Evolutionary conservation across 2,113 vertebrate genomes (phyloP).

Genomic region (Menura novaehollandiae): DNA sequence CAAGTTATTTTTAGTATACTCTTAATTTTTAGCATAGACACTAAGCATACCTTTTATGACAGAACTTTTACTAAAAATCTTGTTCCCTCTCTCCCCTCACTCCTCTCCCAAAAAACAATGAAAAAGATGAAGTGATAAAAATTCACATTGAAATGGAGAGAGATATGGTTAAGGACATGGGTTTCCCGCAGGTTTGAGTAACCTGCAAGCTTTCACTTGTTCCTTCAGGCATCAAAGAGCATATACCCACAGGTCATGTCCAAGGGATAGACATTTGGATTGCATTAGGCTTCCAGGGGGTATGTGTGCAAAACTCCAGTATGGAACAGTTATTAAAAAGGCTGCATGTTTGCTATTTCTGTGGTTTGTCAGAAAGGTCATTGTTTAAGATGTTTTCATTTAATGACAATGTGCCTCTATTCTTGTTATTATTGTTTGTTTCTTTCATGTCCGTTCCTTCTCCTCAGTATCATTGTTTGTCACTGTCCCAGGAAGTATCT

Average conservation of each 20-base stretch:
- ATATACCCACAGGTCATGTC: background rate
- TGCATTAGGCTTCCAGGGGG: conserved; percentile 11
- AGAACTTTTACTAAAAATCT: background rate
- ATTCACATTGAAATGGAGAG: background rate
- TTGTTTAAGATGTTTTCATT: conserved; percentile 37
- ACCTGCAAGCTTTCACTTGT: conserved; percentile 1
- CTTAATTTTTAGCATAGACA: background rate
- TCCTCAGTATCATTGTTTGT: background rate
- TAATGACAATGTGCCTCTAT: background rate
- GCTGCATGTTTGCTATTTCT: conserved; percentile 5
- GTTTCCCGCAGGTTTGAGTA: background rate
- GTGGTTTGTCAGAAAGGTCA: conserved; percentile 51
- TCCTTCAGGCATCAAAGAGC: background rate
- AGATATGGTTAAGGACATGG: background rate
- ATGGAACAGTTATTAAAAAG: background rate
- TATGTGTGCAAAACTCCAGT: background rate
- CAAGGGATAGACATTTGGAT: background rate
- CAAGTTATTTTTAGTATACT: background rate
- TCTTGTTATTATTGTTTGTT: background rate
- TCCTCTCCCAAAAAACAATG: background rate
- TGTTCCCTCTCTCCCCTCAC: background rate
- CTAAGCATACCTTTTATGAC: background rate
- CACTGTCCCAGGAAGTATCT: background rate
- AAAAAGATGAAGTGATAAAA: background rate
- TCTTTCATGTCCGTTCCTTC: background rate